Evolutionary conservation across 2,888 invertebrate genomes (phyloP).

Genomic region (Mesorhabditis sp.): DNA sequence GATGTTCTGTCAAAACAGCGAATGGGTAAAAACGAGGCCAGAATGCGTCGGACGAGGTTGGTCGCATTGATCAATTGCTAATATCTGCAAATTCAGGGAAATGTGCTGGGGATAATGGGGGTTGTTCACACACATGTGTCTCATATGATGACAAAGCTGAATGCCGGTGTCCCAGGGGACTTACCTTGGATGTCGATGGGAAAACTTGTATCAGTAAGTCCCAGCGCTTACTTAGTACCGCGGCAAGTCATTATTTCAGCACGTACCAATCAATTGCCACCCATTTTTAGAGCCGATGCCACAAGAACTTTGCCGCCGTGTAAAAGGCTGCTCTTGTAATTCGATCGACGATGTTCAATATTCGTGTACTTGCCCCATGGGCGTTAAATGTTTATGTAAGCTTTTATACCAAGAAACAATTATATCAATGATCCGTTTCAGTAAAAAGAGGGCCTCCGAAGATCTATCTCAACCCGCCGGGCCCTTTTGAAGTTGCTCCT

Average conservation of each 20-base stretch:
- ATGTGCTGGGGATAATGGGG: constrained; percentile 52
- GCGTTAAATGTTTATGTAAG: constrained; percentile 48
- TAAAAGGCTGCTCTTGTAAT: constrained; percentile 51
- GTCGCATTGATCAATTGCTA: neutral
- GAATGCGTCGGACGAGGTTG: constrained; percentile 47
- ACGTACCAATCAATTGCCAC: neutral
- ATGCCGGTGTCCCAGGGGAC: constrained; percentile 54
- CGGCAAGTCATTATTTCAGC: neutral
- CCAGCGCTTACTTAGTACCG: neutral
- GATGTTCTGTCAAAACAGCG: constrained; percentile 51
- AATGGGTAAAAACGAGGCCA: constrained; percentile 53
- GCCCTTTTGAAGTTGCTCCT: constrained; percentile 52
- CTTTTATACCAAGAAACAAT: constrained; percentile 2
- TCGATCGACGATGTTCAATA: constrained; percentile 49
- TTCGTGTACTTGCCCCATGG: constrained; percentile 47
- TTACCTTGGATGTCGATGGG: constrained; percentile 46
- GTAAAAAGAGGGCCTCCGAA: constrained; percentile 51
- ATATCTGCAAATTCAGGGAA: constrained; percentile 26
- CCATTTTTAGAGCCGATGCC: constrained; percentile 50
- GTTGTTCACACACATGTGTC: constrained; percentile 53
- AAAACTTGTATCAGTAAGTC: constrained; percentile 53
- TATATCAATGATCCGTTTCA: constrained; percentile 17
- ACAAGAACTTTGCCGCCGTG: constrained; percentile 49
- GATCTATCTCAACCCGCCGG: constrained; percentile 52
- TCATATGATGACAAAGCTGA: constrained; percentile 49